phyloP scores from a whole-genome alignment of 1,140 invertebrate genomes.

The Ceratitis capitata region DNA sequence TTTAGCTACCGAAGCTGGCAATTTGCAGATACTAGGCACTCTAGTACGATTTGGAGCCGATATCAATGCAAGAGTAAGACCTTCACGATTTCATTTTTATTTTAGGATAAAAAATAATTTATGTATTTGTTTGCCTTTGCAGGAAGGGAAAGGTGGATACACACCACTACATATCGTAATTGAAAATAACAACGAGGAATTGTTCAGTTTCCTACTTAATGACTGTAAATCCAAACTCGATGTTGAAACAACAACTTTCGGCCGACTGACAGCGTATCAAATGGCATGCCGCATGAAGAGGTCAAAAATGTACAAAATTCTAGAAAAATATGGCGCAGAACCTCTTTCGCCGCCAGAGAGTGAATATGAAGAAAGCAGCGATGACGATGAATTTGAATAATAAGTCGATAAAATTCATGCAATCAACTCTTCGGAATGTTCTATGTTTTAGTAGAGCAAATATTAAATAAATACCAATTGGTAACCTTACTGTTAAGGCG shows the following conservation, averaged over 20 bases:
- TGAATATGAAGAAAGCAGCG: constrained; percentile 64
- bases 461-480: background rate
- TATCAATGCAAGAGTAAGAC: constrained; percentile 78
- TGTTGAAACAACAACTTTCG: constrained; percentile 70
- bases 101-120: background rate
- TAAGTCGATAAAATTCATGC: background rate
- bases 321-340: constrained; percentile 65
- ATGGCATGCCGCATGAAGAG: constrained; percentile 66
- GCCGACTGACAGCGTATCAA: constrained; percentile 74
- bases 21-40: constrained; percentile 77
- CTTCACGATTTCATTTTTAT: background rate
- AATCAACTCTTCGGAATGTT: background rate
- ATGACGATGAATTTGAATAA: constrained; percentile 65
- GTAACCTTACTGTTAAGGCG: background rate
- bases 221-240: constrained; percentile 70
- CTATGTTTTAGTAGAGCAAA: constrained; percentile 20
- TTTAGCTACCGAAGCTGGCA: constrained; percentile 77
- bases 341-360: constrained; percentile 66
- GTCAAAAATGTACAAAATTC: constrained; percentile 65
- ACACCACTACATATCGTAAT: constrained; percentile 87
- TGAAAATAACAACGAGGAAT: constrained; percentile 72
- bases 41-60: constrained; percentile 82
- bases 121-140: constrained; percentile 23
- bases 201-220: constrained; percentile 73
- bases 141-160: constrained; percentile 80